Conservation (phyloP, 1,140 invertebrate species). For the Neotoxoptera formosana region DNA sequence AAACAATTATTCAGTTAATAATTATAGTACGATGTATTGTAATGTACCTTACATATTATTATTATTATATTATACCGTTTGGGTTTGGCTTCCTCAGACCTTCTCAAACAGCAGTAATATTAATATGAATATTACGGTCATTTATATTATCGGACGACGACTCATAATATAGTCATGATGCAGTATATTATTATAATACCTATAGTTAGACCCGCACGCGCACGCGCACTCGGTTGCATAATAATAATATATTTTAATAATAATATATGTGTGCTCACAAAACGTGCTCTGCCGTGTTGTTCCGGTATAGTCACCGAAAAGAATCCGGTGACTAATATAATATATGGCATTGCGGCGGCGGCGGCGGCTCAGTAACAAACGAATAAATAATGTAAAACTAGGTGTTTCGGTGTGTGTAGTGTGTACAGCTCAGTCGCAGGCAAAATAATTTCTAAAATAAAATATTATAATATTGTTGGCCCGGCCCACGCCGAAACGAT, state of each 20-base stretch:
- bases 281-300: background rate
- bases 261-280: background rate
- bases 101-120: background rate
- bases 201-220: background rate
- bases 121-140: background rate
- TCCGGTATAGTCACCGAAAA: background rate
- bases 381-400: background rate
- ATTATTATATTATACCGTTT: no score
- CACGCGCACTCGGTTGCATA: background rate
- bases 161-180: background rate
- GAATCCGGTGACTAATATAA: background rate
- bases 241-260: background rate
- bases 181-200: no score
- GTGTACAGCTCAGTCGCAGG: no score
- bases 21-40: no score
- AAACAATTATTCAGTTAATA: no score
- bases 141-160: background rate
- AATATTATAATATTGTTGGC: no score
- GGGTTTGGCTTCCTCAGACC: background rate
- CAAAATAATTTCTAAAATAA: no score
- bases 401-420: no score
- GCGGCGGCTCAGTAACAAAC: background rate
- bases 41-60: no score
- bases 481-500: no score
- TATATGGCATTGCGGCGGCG: background rate